Base-by-base conservation (phyloP, 2,888 invertebrate genomes). In the Ditula angustiorana region DNA sequence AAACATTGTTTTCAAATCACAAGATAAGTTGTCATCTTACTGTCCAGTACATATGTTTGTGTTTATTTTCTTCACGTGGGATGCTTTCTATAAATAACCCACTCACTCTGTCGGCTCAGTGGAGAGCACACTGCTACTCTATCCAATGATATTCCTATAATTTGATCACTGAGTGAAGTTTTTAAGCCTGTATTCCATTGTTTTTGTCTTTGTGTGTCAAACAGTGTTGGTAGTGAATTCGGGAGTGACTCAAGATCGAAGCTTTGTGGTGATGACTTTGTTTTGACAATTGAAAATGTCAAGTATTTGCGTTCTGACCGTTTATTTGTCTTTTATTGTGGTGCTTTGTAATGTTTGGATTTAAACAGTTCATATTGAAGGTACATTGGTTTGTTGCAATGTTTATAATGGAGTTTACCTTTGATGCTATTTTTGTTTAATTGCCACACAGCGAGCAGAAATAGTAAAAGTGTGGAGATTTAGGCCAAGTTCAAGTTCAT, bases 1-100 rank as follows among this genome's bases (percentile, higher is more conserved):
- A 8, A 5, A 41, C 41, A 41, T 41, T 41, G 41, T 41, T 41
- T 19, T 19, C 19, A 19, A 41, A 19, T 41, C 41, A 41, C 41
- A 41, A 56, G 49, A 37, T 49, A 50, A 49, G 58, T 30, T 46
- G 53, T 59, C 58, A 58, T 26, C 11, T 24, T 13, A 13, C 50
- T 5, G 23, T 37, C 47, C 59, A 58, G 13, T 64, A 73, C 76
- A 70, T 77, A 75, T 80, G 75, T 76, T 77, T 74, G 69, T 79
- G 73, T 80, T 79, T 79, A 76, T 76, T 77, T 76, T 69, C 80
- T 81, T 87, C 86, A 87, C 75, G 85, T 89, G 86, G 85, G 86
- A 79, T 83, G 86, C 64, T 75, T 74, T 85, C 90, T 91, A 91
- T 81, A 86, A 88, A 90, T 91, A 91, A 77, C 84, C 55, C 76